A percentile compares a stretch with the other conserved stretches of the same genome.
Evolutionary conservation across 2,797 vertebrate genomes (phyloP).

Genomic region (Monodelphis domestica): DNA sequence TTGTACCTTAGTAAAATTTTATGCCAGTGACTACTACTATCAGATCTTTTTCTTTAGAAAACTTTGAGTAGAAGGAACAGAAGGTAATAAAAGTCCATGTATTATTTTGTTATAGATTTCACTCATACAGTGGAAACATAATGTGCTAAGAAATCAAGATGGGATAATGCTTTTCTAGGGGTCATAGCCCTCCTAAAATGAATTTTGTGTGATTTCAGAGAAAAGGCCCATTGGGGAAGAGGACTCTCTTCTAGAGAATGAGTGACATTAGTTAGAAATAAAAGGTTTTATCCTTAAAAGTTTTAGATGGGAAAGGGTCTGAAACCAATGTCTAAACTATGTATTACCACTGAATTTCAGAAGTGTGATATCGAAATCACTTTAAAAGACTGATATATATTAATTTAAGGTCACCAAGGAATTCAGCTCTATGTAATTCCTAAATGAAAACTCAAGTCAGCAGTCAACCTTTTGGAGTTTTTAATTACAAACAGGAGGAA

Average conservation of each 20-base stretch:
- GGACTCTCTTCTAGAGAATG: neutral
- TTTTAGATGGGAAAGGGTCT: neutral
- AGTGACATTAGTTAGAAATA: neutral
- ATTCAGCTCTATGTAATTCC: too few relatives aligned
- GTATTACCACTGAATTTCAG: neutral
- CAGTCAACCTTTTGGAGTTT: too few relatives aligned
- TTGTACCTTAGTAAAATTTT: too few relatives aligned
- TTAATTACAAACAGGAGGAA: too few relatives aligned
- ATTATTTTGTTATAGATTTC: neutral
- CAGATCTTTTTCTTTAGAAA: too few relatives aligned
- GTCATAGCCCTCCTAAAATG: neutral
- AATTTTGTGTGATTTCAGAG: neutral
- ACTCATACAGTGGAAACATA: neutral
- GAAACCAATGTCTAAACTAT: neutral
- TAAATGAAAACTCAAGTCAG: too few relatives aligned
- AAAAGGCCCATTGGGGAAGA: neutral
- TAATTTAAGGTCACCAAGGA: too few relatives aligned
- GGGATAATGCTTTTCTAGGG: accelerated
- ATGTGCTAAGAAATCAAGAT: neutral
- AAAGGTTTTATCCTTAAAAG: neutral
- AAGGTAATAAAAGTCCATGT: neutral
- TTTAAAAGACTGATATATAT: too few relatives aligned
- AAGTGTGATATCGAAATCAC: too few relatives aligned
- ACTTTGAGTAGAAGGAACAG: neutral
- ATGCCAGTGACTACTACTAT: too few relatives aligned